Evolutionary conservation across 2,888 invertebrate genomes (phyloP), one percentile per base, ranked within the genome.

Genomic region (Drosophila rellima): DNA sequence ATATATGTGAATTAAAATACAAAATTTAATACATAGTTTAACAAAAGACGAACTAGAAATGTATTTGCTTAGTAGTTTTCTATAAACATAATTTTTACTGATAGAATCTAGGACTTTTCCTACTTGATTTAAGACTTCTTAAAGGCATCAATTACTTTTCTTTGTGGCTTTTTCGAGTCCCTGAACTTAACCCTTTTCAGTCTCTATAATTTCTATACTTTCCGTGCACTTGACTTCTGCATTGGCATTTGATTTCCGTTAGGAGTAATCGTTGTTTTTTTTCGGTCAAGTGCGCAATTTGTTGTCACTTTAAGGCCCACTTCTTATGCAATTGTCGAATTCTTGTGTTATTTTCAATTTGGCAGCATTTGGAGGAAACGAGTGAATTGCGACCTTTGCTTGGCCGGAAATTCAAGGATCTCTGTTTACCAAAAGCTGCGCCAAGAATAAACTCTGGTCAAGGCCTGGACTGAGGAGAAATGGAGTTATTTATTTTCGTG

Each of bases 371-470:
- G 62, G 71, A 70, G 29, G 15, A 26, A 18, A 33, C 44, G 11
- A 33, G 11, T 50, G 23, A 39, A 74, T 48, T 68, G 70, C 66
- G 86, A 80, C 88, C 86, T 88, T 88, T 82, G 73, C 52, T 42
- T 45, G 67, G 73, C 52, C 39, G 44, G 67, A 72, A 74, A 55
- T 67, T 89, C 85, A 86, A 84, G 89, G 87, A 78, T 73, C 51
- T 63, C 67, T 71, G 69, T 68, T 78, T 74, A 77, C 70, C 70
- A 47, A 62, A 64, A 45, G 59, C 33, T 42, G 60, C 33, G 77
- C 77, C 82, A 79, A 88, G 67, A 82, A 82, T 69, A 79, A 79
- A 71, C 64, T 50, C 39, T 35, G 59, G 23, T 47, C 42, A 48
- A 44, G 63, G 59, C 48, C 31, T 47, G 64, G 45, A 44, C 60